These are phyloP conservation scores for Pseudolycoriella hygida DNA, from an alignment of 2,888 invertebrate species.

Conservation along the genomic window DNA sequence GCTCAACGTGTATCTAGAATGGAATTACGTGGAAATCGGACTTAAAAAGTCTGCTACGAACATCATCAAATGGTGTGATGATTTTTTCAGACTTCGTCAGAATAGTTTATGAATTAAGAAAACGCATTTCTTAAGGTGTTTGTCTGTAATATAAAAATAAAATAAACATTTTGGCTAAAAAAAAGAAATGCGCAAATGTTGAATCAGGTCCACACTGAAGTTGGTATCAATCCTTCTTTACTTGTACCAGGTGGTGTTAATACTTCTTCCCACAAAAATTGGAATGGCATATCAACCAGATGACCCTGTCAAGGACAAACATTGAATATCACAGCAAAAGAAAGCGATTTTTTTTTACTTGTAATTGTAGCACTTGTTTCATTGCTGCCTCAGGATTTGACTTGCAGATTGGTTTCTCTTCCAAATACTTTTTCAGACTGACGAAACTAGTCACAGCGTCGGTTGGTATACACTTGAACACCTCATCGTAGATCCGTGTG, in stretches of 20 bases:
- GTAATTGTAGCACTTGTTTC: constrained; percentile 52
- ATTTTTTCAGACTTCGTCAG: too few relatives aligned
- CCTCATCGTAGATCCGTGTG: constrained; percentile 79
- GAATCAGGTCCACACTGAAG: constrained; percentile 62
- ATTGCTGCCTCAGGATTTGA: constrained; percentile 55
- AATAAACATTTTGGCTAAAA: too few relatives aligned
- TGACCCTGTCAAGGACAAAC: constrained; percentile 43
- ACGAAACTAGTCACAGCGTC: constrained; percentile 64
- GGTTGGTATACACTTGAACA: constrained; percentile 82
- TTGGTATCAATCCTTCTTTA: constrained; percentile 86
- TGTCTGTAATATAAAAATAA: too few relatives aligned
- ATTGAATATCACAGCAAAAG: constrained; percentile 4
- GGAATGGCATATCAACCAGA: constrained; percentile 73
- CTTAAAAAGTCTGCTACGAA: too few relatives aligned
- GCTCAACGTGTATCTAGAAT: too few relatives aligned
- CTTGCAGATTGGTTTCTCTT: constrained; percentile 51
- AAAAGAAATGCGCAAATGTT: too few relatives aligned
- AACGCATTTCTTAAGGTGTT: too few relatives aligned
- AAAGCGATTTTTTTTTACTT: constrained; percentile 30
- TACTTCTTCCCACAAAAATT: constrained; percentile 75
- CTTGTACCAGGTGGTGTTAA: constrained; percentile 67
- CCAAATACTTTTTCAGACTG: constrained; percentile 57
- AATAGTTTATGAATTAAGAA: too few relatives aligned
- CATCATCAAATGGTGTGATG: too few relatives aligned
- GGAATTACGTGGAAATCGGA: too few relatives aligned